These are phyloP conservation scores for Pollenia amentaria DNA, from an alignment of 2,888 invertebrate species.

Conservation along the genomic window DNA sequence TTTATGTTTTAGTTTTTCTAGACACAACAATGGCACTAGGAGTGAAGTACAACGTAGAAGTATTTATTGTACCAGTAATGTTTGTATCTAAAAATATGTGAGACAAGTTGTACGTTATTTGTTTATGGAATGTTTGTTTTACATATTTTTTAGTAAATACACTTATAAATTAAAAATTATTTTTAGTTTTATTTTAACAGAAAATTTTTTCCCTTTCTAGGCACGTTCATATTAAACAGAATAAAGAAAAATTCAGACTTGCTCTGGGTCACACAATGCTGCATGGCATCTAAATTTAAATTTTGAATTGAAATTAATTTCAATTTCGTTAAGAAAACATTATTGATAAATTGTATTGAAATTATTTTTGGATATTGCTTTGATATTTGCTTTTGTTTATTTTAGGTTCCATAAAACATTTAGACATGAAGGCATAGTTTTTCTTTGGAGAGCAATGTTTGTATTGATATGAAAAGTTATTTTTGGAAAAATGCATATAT, in stretches of 20 bases:
- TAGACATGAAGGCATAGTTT: not conserved
- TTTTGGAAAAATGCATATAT: not conserved
- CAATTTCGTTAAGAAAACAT: conserved; percentile 46
- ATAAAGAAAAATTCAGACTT: not conserved
- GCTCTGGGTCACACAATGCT: not conserved
- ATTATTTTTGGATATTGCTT: conserved; percentile 48
- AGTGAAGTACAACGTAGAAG: conserved; percentile 5
- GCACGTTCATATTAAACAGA: conserved; percentile 20
- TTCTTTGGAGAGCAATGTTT: not conserved
- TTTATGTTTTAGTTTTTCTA: conserved; percentile 22
- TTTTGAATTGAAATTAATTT: conserved; percentile 41
- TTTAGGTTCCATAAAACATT: conserved; percentile 14
- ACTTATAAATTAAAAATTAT: conserved; percentile 64
- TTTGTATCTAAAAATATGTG: conserved; percentile 39
- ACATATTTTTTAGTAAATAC: conserved; percentile 49
- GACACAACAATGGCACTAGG: not conserved
- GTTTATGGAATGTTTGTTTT: conserved; percentile 54
- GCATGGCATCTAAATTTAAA: conserved; percentile 25
- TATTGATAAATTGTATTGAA: conserved; percentile 54
- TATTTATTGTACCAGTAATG: not conserved
- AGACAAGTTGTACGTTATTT: conserved; percentile 26
- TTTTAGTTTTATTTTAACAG: conserved; percentile 51
- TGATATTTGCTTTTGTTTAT: conserved; percentile 27
- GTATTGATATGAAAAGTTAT: conserved; percentile 3
- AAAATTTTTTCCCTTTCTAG: conserved; percentile 30